Evolutionary conservation across 2,113 vertebrate species (phyloP).

Genomic region (Okapia johnstoni): DNA sequence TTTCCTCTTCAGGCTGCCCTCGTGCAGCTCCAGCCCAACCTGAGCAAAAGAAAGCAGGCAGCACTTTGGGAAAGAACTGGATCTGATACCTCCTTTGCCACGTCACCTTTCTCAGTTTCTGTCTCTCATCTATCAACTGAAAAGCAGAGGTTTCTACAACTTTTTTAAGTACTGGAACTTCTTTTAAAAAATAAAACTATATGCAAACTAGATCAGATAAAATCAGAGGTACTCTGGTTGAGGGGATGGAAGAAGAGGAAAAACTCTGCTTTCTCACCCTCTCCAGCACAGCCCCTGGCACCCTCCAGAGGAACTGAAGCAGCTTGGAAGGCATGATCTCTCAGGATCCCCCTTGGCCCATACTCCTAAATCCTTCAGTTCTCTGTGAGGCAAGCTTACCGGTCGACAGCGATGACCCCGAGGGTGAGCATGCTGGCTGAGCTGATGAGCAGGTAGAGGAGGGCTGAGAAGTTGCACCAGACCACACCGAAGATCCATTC

Average conservation of each 20-base stretch:
- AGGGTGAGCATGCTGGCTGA: constrained; percentile 98
- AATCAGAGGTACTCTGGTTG: not conserved
- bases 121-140: not conserved
- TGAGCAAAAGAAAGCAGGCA: not conserved
- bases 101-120: rapidly evolving
- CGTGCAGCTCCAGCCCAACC: no score
- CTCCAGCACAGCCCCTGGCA: not conserved
- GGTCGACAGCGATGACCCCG: constrained; percentile 94
- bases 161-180: not conserved
- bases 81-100: rapidly evolving
- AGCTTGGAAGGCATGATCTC: rapidly evolving
- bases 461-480: constrained; percentile 98
- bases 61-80: rapidly evolving
- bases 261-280: no score
- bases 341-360: rapidly evolving
- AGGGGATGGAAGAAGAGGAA: not conserved
- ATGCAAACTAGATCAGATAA: not conserved
- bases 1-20: not conserved
- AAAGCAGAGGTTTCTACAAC: not conserved
- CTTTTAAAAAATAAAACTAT: not conserved
- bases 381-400: constrained; percentile 80
- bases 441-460: constrained; percentile 97
- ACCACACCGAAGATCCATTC: constrained; percentile 98
- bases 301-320: not conserved
- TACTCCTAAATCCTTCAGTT: rapidly evolving